phyloP scores from a whole-genome alignment of 2,888 invertebrate species.

The Sisyra terminalis region DNA sequence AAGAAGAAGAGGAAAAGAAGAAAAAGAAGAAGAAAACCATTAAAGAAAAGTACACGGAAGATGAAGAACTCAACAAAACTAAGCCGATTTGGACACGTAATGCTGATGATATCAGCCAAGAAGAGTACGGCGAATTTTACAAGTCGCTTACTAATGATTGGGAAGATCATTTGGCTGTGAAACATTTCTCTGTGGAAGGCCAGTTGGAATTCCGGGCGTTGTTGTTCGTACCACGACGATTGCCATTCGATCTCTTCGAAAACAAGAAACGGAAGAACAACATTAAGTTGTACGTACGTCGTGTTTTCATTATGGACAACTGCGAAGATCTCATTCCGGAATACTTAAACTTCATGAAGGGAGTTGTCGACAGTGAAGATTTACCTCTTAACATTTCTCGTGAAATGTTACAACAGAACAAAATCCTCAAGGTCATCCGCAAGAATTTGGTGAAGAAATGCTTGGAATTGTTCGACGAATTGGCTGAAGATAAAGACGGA shows the following conservation, averaged over 20 bases:
- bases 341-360: constrained; percentile 90
- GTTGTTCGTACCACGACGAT: constrained; percentile 79
- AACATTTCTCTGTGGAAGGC: constrained; percentile 88
- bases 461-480: constrained; percentile 88
- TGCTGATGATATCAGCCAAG: constrained; percentile 89
- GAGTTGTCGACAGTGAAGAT: constrained; percentile 99
- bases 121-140: constrained; percentile 97
- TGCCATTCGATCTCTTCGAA: constrained; percentile 96
- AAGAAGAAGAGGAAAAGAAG: constrained; percentile 57
- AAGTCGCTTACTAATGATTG: constrained; percentile 95
- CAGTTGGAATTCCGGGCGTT: constrained; percentile 90
- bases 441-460: constrained; percentile 99
- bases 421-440: constrained; percentile 95
- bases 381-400: constrained; percentile 96
- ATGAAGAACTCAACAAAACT: constrained; percentile 96
- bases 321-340: constrained; percentile 98
- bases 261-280: constrained; percentile 97
- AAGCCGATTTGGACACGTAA: constrained; percentile 97
- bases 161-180: constrained; percentile 95
- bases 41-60: constrained; percentile 94
- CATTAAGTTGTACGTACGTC: constrained; percentile 92
- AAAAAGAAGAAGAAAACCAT: constrained; percentile 95
- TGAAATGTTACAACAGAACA: constrained; percentile 99
- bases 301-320: constrained; percentile 99
- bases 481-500: constrained; percentile 91